Evolutionary conservation across 1,140 invertebrate species (phyloP), one percentile per base, ranked within the genome.

Genomic region (Tetramorium parvispinum): DNA sequence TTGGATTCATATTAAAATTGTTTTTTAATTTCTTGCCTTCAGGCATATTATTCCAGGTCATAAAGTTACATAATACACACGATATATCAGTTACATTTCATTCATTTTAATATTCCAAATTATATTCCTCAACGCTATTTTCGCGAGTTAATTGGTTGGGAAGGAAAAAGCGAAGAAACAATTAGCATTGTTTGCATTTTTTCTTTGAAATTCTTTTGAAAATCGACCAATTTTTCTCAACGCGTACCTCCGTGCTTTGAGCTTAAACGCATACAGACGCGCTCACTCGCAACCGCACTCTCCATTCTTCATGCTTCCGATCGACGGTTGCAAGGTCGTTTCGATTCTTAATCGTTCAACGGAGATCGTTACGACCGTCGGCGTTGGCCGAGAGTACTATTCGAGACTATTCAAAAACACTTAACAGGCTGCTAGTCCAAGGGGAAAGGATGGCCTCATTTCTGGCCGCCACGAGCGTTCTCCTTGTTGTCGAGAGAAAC

Each of bases 371-470:
- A 76, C 83, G 86, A 87, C 40, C 37, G 16, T 87, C 55, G 73
- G 32, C 55, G 43, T 73, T 57, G 59, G n/a, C 73, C 55, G 13
- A 59, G 13, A 59, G 40, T 5, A 40, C 68, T 21, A 75, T 13
- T 61, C 53, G 53, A 46, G 10, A 81, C 32, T 68, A 59, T 37
- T 73, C 51, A 43, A 57, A 73, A 83, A 75, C 53, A 46, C 43
- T 83, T 75, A 75, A 75, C 46, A 66, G 63, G 46, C 79, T 24
- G 24, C 18, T 46, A 32, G 68, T 49, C 79, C 53, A 75, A 59
- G n/a, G 68, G 77, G 79, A 83, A 83, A 83, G 79, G 68, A 83
- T 59, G 79, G 27, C 53, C 79, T 83, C 68, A 61, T 73, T 68
- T 82, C 78, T 46, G 37, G 11, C 40, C 53, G 53, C 68, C 53